Conservation (phyloP, 2,113 vertebrate species). For the Apteryx mantelli region DNA sequence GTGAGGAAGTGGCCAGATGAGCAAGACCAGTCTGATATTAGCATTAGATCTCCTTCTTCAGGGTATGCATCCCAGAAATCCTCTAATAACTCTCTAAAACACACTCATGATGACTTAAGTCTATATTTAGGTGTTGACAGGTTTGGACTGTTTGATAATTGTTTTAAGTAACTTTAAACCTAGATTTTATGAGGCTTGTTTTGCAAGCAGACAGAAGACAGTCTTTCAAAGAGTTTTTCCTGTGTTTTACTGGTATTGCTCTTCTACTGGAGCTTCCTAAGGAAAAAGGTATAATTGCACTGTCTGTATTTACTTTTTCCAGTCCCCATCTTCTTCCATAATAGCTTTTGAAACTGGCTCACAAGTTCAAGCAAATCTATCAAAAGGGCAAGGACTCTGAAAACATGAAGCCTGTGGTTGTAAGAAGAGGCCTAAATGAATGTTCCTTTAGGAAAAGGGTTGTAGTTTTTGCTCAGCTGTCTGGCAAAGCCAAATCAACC, state of each 20-base stretch:
- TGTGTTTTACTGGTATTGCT: background rate
- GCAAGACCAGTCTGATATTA: background rate
- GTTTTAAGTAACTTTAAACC: background rate
- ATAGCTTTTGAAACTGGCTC: background rate
- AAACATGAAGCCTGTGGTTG: background rate
- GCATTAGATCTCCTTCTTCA: background rate
- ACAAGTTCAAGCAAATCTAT: background rate
- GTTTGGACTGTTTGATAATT: background rate
- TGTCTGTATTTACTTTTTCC: background rate
- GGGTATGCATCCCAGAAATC: background rate
- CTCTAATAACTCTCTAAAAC: background rate
- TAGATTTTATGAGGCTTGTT: background rate
- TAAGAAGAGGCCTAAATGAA: background rate
- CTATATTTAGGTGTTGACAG: background rate
- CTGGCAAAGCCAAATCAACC: background rate
- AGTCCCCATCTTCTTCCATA: background rate
- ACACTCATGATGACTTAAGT: background rate
- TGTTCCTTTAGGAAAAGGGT: background rate
- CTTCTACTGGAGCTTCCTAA: background rate
- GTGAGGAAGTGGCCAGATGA: background rate
- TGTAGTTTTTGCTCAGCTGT: background rate
- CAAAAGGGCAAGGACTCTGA: background rate
- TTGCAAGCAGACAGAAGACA: background rate
- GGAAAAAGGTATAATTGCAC: background rate
- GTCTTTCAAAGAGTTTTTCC: background rate